Percentiles rank a stretch among this genome's conserved stretches.
Evolutionary conservation across 2,113 vertebrate genomes (phyloP).

Genomic region (Lampris incognitus): DNA sequence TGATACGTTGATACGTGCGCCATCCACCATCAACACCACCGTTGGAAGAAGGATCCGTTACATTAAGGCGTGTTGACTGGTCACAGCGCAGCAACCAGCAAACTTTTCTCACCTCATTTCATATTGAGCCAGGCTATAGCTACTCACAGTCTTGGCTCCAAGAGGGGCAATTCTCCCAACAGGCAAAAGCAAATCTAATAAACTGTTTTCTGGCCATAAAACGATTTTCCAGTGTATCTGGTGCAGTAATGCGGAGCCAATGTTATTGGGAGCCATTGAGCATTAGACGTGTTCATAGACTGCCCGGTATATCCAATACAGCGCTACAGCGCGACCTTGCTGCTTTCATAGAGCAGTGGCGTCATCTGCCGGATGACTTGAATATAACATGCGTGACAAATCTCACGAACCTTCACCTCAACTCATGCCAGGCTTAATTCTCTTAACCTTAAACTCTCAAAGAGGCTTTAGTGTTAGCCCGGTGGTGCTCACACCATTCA

Average conservation of each 20-base stretch:
- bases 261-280: too few relatives aligned
- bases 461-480: too few relatives aligned
- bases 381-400: background rate
- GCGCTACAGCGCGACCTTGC: too few relatives aligned
- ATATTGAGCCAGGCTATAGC: too few relatives aligned
- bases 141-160: too few relatives aligned
- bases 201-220: background rate
- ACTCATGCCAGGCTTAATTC: too few relatives aligned
- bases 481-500: too few relatives aligned
- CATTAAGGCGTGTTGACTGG: background rate
- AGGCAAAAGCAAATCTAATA: background rate
- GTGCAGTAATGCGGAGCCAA: background rate
- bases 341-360: slow-evolving; percentile 14
- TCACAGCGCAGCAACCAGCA: background rate
- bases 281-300: too few relatives aligned
- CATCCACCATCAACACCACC: background rate
- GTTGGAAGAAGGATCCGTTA: background rate
- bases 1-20: background rate
- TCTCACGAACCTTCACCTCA: too few relatives aligned
- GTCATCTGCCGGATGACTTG: slow-evolving; percentile 54
- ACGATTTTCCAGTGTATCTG: background rate
- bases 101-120: too few relatives aligned
- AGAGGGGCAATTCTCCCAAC: background rate
- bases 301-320: too few relatives aligned
- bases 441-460: too few relatives aligned